These are phyloP conservation scores for Tetragonula carbonaria DNA, from an alignment of 2,888 invertebrate species.

Conservation along the genomic window DNA sequence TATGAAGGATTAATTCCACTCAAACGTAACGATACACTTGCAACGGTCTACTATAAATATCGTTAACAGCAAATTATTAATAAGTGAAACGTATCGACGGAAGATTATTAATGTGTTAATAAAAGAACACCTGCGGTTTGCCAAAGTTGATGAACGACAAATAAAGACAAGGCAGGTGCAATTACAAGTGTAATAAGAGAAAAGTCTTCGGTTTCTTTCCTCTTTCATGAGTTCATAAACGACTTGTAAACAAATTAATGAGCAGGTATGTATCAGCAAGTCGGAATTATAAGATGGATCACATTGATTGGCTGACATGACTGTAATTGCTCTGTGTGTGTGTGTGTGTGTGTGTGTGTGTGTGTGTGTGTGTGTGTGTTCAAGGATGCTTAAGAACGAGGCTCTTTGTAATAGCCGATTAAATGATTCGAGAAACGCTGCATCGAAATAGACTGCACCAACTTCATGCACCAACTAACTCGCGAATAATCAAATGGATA, in stretches of 20 bases:
- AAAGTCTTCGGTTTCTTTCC: not conserved
- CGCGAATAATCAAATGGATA: not conserved
- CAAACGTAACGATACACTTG: not conserved
- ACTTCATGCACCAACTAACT: not conserved
- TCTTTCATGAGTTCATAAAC: slow-evolving; percentile 1
- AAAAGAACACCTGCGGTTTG: slow-evolving; percentile 28
- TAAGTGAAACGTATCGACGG: not conserved
- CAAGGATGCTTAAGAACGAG: not conserved
- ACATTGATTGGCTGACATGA: not conserved
- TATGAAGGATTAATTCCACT: not conserved
- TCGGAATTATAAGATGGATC: not conserved
- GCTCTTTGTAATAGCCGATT: slow-evolving; percentile 5
- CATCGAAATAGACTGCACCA: slow-evolving; percentile 9
- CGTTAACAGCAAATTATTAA: not conserved
- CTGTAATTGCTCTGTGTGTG: not conserved
- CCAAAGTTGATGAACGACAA: slow-evolving; percentile 24
- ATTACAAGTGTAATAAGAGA: slow-evolving; percentile 1
- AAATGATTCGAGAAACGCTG: slow-evolving; percentile 5
- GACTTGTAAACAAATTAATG: slow-evolving; percentile 10
- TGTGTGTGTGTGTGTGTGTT: not conserved
- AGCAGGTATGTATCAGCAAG: not conserved
- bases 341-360: too few species aligned
- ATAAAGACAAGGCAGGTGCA: slow-evolving; percentile 33
- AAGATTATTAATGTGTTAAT: slow-evolving; percentile 16
- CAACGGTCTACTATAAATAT: not conserved